A percentile compares a stretch with the other conserved stretches of the same genome.
These are phyloP conservation scores for Tinea pellionella DNA, from an alignment of 2,888 invertebrate genomes.

Conservation along the genomic window DNA sequence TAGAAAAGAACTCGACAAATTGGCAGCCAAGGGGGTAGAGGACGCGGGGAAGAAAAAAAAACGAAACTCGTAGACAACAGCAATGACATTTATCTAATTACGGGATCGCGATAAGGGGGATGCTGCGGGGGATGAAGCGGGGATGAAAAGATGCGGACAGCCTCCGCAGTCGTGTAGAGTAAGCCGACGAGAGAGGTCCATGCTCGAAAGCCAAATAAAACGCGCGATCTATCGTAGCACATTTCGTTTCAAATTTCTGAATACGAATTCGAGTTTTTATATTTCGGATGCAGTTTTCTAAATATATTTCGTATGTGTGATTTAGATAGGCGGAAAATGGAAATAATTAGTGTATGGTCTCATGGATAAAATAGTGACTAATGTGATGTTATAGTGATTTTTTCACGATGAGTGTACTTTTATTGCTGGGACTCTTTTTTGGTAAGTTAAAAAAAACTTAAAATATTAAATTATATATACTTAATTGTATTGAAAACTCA, in stretches of 20 bases:
- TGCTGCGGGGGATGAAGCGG: constrained; percentile 27
- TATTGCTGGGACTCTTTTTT: constrained; percentile 40
- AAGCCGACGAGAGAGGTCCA: constrained; percentile 24
- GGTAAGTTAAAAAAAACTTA: constrained; percentile 25
- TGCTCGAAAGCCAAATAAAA: neutral
- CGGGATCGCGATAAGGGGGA: constrained; percentile 55
- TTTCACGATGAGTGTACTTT: constrained; percentile 31
- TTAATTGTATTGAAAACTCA: neutral
- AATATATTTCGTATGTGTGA: neutral
- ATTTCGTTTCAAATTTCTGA: neutral
- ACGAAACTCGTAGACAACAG: constrained; percentile 47
- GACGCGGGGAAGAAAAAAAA: constrained; percentile 17
- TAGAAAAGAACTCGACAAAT: constrained; percentile 7
- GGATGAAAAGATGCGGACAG: constrained; percentile 25
- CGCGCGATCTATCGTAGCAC: neutral
- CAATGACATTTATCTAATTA: constrained; percentile 68
- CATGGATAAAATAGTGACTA: neutral
- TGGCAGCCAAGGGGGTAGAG: neutral
- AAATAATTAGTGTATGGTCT: neutral
- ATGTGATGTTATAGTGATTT: constrained; percentile 2
- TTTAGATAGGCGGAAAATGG: neutral
- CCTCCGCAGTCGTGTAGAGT: constrained; percentile 28
- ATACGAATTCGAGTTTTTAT: neutral
- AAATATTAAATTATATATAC: neutral
- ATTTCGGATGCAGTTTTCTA: neutral